Conservation (phyloP, 2,888 invertebrate species). For the Coenonympha glycerion region DNA sequence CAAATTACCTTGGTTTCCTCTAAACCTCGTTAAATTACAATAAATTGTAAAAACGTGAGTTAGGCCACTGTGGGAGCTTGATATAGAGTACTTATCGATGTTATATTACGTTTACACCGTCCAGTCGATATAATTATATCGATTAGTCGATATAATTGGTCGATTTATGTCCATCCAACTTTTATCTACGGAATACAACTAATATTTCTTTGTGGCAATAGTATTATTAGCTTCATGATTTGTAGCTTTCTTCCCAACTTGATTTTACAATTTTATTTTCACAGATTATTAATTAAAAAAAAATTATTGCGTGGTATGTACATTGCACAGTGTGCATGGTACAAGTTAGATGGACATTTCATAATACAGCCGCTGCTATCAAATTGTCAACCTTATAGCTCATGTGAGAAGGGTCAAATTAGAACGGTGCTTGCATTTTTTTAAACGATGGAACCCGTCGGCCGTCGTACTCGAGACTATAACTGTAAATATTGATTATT, state of each 20-base stretch:
- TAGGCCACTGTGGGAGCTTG: background rate
- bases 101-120: conserved; percentile 27
- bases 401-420: conserved; percentile 23
- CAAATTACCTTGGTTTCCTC: conserved; percentile 6
- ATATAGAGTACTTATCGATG: conserved; percentile 8
- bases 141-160: conserved; percentile 26
- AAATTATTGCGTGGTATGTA: too few relatives aligned
- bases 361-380: conserved; percentile 11
- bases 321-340: too few relatives aligned
- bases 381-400: conserved; percentile 15
- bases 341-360: conserved; percentile 2
- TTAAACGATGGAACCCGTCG: conserved; percentile 32
- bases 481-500: conserved; percentile 71
- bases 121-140: conserved; percentile 28
- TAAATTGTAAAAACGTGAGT: background rate
- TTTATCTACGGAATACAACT: too few relatives aligned
- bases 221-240: too few relatives aligned
- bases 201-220: background rate
- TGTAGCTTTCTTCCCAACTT: background rate
- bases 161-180: conserved; percentile 2
- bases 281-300: too few relatives aligned
- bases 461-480: conserved; percentile 42
- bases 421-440: conserved; percentile 40
- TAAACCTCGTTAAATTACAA: conserved; percentile 9
- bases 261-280: too few relatives aligned